These are phyloP conservation scores for Mylabris phalerata DNA, from an alignment of 1,140 invertebrate genomes.

Conservation along the genomic window DNA sequence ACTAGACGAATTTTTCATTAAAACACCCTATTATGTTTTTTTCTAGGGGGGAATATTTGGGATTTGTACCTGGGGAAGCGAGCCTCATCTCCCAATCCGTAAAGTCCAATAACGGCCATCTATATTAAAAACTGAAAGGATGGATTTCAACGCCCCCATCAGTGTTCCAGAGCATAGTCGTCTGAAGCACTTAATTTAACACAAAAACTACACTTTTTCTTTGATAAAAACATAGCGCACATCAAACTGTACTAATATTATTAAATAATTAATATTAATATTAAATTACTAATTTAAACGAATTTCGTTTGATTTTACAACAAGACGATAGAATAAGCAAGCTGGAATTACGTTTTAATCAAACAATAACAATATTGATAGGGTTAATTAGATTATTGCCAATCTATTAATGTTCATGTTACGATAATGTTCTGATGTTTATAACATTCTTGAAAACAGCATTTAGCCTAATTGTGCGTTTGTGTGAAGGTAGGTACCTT, in stretches of 20 bases:
- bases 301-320: slow-evolving; percentile 9
- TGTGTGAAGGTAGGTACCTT: too few relatives aligned
- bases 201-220: not conserved
- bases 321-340: slow-evolving; percentile 1
- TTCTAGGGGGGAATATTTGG: too few relatives aligned
- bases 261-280: too few relatives aligned
- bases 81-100: slow-evolving; percentile 44
- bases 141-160: slow-evolving; percentile 24
- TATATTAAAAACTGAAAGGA: slow-evolving; percentile 18
- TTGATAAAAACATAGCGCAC: not conserved
- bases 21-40: too few relatives aligned
- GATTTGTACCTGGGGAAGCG: slow-evolving; percentile 33
- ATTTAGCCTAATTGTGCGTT: too few relatives aligned
- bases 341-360: not conserved
- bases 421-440: not conserved
- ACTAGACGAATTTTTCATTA: too few relatives aligned
- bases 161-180: slow-evolving; percentile 19
- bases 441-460: too few relatives aligned
- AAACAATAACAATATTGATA: not conserved
- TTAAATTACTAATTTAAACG: not conserved
- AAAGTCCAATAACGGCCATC: slow-evolving; percentile 45
- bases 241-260: not conserved
- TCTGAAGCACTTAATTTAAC: slow-evolving; percentile 2
- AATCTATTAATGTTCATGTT: not conserved
- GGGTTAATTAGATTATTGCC: too few relatives aligned